Conservation (phyloP, 1,140 invertebrate species). For the Calycopis cecrops region DNA sequence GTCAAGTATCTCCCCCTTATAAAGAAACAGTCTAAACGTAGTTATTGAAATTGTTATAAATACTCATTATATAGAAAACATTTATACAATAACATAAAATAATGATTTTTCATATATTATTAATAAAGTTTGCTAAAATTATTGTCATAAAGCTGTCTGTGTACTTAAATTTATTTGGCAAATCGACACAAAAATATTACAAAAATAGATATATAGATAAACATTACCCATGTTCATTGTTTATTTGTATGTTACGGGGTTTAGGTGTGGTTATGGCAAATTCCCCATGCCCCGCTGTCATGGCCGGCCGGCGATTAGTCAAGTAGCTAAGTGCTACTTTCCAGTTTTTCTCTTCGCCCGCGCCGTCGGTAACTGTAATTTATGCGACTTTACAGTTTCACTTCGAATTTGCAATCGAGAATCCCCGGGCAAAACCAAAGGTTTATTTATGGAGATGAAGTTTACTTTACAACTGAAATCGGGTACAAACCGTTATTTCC, state of each 20-base stretch:
- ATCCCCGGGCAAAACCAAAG: constrained; percentile 65
- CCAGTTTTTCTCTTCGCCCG: constrained; percentile 57
- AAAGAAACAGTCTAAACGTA: too few relatives aligned
- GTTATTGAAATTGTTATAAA: too few relatives aligned
- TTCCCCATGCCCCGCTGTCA: constrained; percentile 52
- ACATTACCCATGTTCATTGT: not conserved
- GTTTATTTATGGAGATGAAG: constrained; percentile 68
- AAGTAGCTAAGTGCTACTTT: constrained; percentile 68
- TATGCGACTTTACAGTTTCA: constrained; percentile 70
- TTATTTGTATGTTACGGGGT: constrained; percentile 6
- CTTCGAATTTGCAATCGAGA: constrained; percentile 65
- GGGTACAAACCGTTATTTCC: constrained; percentile 29
- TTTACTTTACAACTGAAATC: constrained; percentile 52
- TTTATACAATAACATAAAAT: too few relatives aligned
- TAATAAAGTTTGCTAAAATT: too few relatives aligned
- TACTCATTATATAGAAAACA: too few relatives aligned
- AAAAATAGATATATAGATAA: too few relatives aligned
- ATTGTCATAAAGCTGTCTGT: too few relatives aligned
- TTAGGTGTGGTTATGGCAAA: constrained; percentile 29
- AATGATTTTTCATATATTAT: too few relatives aligned
- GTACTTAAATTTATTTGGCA: too few relatives aligned
- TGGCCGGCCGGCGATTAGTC: constrained; percentile 62
- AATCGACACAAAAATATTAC: too few relatives aligned
- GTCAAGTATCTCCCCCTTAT: too few relatives aligned
- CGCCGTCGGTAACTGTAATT: constrained; percentile 58